Evolutionary conservation across 2,113 vertebrate species (phyloP).

Genomic region (Otolemur garnettii): DNA sequence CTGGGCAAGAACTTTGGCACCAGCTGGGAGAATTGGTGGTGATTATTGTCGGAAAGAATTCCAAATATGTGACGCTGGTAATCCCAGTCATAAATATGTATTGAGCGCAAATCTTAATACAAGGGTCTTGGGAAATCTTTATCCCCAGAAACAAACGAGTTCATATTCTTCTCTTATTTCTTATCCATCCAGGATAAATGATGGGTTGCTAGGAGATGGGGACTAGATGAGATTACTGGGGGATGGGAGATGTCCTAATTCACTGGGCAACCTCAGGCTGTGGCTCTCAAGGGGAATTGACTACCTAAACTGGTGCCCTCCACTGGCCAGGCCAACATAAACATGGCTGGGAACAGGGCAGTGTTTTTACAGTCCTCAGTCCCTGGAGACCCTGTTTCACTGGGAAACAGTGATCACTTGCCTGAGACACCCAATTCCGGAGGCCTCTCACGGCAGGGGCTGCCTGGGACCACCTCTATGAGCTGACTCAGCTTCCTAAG

Average conservation of each 20-base stretch:
- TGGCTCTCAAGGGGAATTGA: slow-evolving; percentile 35
- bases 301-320: slow-evolving; percentile 70
- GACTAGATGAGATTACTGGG: not conserved
- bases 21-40: slow-evolving; percentile 5
- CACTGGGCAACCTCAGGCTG: slow-evolving; percentile 6
- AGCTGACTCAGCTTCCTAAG: not conserved
- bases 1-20: not conserved
- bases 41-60: slow-evolving; percentile 61
- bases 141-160: not conserved
- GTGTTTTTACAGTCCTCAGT: slow-evolving; percentile 66
- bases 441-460: not conserved
- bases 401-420: slow-evolving; percentile 71
- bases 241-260: not conserved
- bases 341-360: slow-evolving; percentile 78
- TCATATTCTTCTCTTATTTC: not conserved
- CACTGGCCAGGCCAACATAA: slow-evolving; percentile 74
- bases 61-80: slow-evolving; percentile 46
- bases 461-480: slow-evolving; percentile 18
- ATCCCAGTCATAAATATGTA: slow-evolving; percentile 47
- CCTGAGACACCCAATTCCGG: slow-evolving; percentile 18
- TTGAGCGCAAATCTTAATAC: slow-evolving; percentile 47
- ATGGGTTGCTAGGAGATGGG: not conserved
- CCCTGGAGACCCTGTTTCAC: slow-evolving; percentile 73
- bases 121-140: not conserved
- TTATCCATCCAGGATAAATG: slow-evolving; percentile 13